Evolutionary conservation across 2,888 invertebrate genomes (phyloP).

Genomic region (Mesodorylaimus sp.): DNA sequence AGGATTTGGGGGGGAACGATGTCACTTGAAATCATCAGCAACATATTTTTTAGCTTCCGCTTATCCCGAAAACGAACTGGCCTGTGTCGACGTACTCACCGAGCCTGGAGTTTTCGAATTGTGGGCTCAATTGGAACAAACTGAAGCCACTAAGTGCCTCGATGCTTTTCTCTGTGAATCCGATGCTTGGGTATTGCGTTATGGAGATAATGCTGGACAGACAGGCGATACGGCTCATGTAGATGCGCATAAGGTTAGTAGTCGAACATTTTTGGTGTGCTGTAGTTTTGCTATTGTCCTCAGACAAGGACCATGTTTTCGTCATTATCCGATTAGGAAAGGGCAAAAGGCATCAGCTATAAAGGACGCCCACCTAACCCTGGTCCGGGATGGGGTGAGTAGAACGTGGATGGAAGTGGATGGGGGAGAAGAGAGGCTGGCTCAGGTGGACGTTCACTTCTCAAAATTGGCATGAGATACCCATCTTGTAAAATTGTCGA

Average conservation of each 20-base stretch:
- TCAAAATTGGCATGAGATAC: no score
- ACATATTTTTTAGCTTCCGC: background rate
- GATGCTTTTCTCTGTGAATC: background rate
- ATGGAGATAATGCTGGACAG: background rate
- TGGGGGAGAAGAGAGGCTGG: no score
- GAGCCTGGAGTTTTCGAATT: constrained; percentile 1
- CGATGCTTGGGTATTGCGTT: background rate
- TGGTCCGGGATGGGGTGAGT: no score
- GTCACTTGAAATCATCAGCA: background rate
- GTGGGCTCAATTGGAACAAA: background rate
- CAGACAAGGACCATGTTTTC: no score
- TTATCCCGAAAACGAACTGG: background rate
- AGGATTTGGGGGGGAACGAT: background rate
- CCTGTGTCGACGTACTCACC: background rate
- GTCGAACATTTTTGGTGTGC: no score
- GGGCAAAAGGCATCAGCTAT: no score
- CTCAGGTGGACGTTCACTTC: no score
- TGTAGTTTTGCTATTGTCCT: no score
- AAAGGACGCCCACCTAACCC: no score
- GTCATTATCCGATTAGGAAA: no score
- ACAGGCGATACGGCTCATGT: background rate
- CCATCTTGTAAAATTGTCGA: no score
- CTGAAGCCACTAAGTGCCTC: background rate
- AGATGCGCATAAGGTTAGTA: background rate
- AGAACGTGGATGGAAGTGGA: no score